Base-by-base conservation (phyloP, 2,888 invertebrate species). In the Brachylomia viminalis region DNA sequence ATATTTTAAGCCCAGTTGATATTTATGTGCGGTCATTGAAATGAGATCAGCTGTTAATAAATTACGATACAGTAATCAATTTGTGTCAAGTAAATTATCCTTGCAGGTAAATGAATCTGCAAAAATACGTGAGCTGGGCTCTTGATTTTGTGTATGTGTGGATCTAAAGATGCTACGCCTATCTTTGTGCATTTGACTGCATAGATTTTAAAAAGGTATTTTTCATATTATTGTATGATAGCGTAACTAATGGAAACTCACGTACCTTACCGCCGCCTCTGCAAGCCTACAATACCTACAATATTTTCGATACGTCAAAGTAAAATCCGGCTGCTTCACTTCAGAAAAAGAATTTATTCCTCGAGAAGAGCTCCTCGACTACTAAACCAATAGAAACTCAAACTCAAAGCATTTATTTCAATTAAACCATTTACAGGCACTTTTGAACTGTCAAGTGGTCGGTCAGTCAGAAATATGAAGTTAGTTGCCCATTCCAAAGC, bases 41-140 rank as follows among this genome's bases (percentile, higher is more conserved):
- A 72, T 17, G 66, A 27, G 30, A 56, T 66, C 20, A 80, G 38
- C 30, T 38, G 52, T 67, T 11, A 65, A 47, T 79, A 62, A 58
- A 74, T 79, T 33, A 67, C 13, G 61, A 64, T n/a, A n/a, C 10
- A 30, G 5, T 30, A 42, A 74, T 42, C 42, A 33, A 65, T 72
- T 72, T 80, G 11, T 52, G 38, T 38, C n/a, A 45, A 27, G 47
- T 66, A 23, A n/a, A 30, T 61, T 30, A 47, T 58, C 27, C 0
- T 45, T 52, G 20, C 20, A 49, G 33, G 17, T 78, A 38, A 30
- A 77, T 70, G 38, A 38, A 47, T 38, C 8, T 7, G 6, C 1
- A 49, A 20, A 75, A 20, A 11, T 52, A 27, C 20, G 20, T 1
- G 69, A 70, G 17, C 17, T 17, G 10, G 7, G 27, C 23, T 47